Base-by-base conservation (phyloP, 2,888 invertebrate genomes). In the Drosophila hamatofila region DNA sequence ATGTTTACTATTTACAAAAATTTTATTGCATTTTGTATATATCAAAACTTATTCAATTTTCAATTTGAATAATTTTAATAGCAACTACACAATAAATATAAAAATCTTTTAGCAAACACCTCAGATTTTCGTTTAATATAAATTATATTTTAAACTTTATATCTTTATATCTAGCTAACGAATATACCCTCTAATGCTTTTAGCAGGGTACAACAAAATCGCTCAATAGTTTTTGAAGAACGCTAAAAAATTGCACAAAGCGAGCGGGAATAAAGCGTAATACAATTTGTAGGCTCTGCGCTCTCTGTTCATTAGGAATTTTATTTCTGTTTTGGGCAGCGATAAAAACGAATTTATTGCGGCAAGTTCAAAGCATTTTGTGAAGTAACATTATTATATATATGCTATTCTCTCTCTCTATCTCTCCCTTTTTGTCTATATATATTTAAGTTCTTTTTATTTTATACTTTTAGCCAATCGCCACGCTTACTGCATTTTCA, bases 401-500 rank as follows among this genome's bases (percentile, higher is more conserved):
- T 25, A 23, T 9, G 5, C 21, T 12, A 14, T 44, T 2, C 18
- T 16, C 5, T 42, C 41, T 12, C 18, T 25, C 9, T n/a, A 11
- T 21, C 18, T 42, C 41, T 16, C 37, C n/a, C n/a, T 16, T n/a
- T 16, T 8, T 37, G 6, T 39, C n/a, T 42, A 23, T 25, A 42
- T 25, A 25, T 25, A 46, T 25, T 12, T 25, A 46, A 8, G 11
- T n/a, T 11, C 12, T 5, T 67, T 58, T 64, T 49, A 11, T 41
- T 35, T 23, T 35, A 0, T 21, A 9, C 16, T 52, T 35, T 25
- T 39, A 54, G 39, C 39, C 51, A 65, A 70, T 75, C 73, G 72
- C 64, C 54, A 78, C 75, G 76, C 58, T 63, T 48, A 63, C 78
- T 80, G 89, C 89, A 88, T 88, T 89, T 89, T 82, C 88, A 88